Evolutionary conservation across 2,797 vertebrate genomes (phyloP).

Genomic region (Chanos chanos): DNA sequence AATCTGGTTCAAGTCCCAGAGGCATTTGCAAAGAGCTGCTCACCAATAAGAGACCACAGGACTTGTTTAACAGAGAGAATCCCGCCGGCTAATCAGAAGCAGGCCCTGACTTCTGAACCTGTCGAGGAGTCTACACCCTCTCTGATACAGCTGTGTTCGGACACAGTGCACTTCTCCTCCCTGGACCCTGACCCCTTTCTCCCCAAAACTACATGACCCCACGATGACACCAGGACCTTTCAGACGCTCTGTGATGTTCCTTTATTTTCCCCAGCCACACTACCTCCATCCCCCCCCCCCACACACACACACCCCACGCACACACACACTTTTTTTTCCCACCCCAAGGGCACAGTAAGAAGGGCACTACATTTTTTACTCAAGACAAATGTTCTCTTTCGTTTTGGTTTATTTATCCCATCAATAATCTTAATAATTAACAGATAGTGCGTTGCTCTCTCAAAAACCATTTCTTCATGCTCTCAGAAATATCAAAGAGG

Average conservation of each 20-base stretch:
- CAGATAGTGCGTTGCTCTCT: constrained; percentile 57
- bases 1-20: too few relatives aligned
- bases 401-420: constrained; percentile 60
- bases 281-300: constrained; percentile 33
- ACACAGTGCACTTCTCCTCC: constrained; percentile 18
- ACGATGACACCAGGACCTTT: constrained; percentile 33
- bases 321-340: neutral
- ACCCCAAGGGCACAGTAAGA: constrained; percentile 51
- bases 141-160: neutral
- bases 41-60: constrained; percentile 77
- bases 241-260: constrained; percentile 52
- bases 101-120: constrained; percentile 74
- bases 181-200: constrained; percentile 15
- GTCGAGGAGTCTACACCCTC: constrained; percentile 53
- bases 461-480: constrained; percentile 39
- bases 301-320: too few relatives aligned
- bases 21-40: constrained; percentile 52
- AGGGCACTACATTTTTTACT: constrained; percentile 54
- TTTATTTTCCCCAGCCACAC: constrained; percentile 40
- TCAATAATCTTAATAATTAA: constrained; percentile 67
- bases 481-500: constrained; percentile 56
- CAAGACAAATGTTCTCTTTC: constrained; percentile 66
- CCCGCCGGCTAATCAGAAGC: constrained; percentile 82
- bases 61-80: constrained; percentile 84
- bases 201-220: constrained; percentile 7